Conservation (phyloP, 1,140 invertebrate species). For the Scaptomyza hsui region DNA sequence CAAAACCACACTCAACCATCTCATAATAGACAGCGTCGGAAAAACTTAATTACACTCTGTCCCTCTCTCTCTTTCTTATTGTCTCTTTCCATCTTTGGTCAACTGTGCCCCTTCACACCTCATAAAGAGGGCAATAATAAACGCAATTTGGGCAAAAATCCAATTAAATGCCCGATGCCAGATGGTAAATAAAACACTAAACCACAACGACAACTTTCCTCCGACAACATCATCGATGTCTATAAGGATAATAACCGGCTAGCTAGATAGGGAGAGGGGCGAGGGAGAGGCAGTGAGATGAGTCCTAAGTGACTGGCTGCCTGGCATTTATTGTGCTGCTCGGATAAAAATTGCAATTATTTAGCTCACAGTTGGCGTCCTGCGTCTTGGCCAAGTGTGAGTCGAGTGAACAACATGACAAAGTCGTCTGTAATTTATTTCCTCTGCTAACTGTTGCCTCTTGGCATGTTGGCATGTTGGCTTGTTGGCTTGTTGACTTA, state of each 20-base stretch:
- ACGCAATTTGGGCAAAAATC: constrained; percentile 81
- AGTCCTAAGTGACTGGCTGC: constrained; percentile 35
- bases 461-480: constrained; percentile 47
- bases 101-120: constrained; percentile 74
- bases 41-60: constrained; percentile 72
- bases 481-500: constrained; percentile 67
- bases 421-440: constrained; percentile 80
- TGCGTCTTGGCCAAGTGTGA: constrained; percentile 42
- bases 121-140: constrained; percentile 78
- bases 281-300: constrained; percentile 21
- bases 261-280: background rate
- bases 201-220: constrained; percentile 45
- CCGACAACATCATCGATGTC: constrained; percentile 54
- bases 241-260: constrained; percentile 70
- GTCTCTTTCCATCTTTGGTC: constrained; percentile 41
- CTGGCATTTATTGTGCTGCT: constrained; percentile 71
- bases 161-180: constrained; percentile 71
- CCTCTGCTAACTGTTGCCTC: constrained; percentile 17
- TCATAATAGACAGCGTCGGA: constrained; percentile 23
- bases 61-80: constrained; percentile 25
- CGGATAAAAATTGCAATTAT: constrained; percentile 80
- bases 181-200: constrained; percentile 51
- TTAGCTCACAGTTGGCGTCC: constrained; percentile 50
- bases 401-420: constrained; percentile 64
- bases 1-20: constrained; percentile 12